phyloP scores from a whole-genome alignment of 37 sponge, comb jelly and placozoan genomes.

The Ianthella basta region DNA sequence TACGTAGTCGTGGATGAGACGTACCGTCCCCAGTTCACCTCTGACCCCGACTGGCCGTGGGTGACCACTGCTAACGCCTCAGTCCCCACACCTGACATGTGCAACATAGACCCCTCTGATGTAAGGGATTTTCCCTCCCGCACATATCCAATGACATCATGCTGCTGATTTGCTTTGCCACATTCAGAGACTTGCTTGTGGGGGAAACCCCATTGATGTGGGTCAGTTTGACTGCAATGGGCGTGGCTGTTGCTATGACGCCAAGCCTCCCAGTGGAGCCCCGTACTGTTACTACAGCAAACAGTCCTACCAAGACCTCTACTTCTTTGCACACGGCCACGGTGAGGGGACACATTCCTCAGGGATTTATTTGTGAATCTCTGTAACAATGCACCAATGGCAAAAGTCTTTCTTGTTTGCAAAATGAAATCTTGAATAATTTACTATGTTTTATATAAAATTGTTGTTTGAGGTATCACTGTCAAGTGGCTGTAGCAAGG shows the following conservation, averaged over 20 bases:
- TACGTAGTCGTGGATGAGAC: constrained; percentile 80
- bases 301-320: constrained; percentile 51
- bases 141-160: background rate
- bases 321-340: constrained; percentile 84
- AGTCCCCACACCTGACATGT: constrained; percentile 19
- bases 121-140: background rate
- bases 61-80: constrained; percentile 33
- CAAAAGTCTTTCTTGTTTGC: too few species aligned
- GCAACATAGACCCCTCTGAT: constrained; percentile 18
- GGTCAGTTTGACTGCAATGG: constrained; percentile 57
- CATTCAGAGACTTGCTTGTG: constrained; percentile 49
- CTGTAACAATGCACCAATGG: too few species aligned
- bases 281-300: constrained; percentile 57
- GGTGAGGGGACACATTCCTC: constrained; percentile 1
- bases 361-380: too few species aligned
- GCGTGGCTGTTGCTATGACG: constrained; percentile 66
- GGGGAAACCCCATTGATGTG: constrained; percentile 40
- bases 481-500: too few species aligned
- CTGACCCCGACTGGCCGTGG: constrained; percentile 68
- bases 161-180: background rate
- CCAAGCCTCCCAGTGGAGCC: background rate
- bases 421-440: too few species aligned
- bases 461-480: too few species aligned
- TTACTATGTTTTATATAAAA: too few species aligned
- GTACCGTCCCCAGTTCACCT: constrained; percentile 58